Base-by-base conservation (phyloP, 1,140 invertebrate species). In the Sycophaga agraensis region DNA sequence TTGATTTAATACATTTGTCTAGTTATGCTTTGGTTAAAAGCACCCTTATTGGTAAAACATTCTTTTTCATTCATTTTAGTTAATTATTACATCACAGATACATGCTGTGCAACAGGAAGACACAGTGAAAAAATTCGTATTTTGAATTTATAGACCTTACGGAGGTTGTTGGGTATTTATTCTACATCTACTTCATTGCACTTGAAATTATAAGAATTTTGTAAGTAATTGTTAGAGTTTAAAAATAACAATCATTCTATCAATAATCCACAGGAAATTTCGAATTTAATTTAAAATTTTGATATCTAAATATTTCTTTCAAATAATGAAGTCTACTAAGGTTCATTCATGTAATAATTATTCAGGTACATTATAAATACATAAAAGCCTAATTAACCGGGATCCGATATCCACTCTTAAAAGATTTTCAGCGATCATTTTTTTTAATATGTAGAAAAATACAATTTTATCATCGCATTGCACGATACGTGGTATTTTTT, bases 61-160 rank as follows among this genome's bases (percentile, higher is more conserved):
- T 59, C 24, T 66, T 45, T 40, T 45, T 9, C n/a, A 24, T 50
- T 43, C 21, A 39, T 34, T 9, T 48, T 54, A 31, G 55, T 9
- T 35, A 55, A 62, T 28, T 50, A 22, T 51, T 50, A 57, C 54
- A 77, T 77, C 75, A 77, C 75, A 77, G 75, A 75, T 72, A 63
- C 7, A 50, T 58, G 65, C 67, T 74, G 70, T 70, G 66, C 71
- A 53, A 68, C 51, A 64, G 75, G 76, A 77, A 78, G 74, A 77
- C 75, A 71, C 67, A 72, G 66, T 73, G 73, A 75, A 63, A 55
- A 63, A 64, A 66, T 58, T 53, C 22, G 22, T 19, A 39, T 46
- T 46, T 40, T 26, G 11, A 45, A 53, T 60, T 45, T 53, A 45
- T 51, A 46, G 14, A 53, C 9, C 26, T 12, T 35, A 26, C 11